Conservation (phyloP, 2,113 vertebrate genomes). For the Ptilonorhynchus violaceus region DNA sequence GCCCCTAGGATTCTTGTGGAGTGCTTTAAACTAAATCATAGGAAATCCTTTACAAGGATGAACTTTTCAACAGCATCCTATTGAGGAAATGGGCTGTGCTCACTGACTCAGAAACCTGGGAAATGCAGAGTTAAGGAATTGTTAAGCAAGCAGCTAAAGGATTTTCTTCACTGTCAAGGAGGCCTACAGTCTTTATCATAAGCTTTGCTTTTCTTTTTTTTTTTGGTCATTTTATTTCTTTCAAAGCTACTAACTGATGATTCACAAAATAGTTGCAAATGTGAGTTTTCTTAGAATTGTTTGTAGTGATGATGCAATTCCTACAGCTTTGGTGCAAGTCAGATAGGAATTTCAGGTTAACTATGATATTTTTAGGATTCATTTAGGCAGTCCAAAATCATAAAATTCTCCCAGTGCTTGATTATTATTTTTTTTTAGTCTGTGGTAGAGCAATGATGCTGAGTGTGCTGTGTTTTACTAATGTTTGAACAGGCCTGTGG, state of each 20-base stretch:
- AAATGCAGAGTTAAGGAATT: background rate
- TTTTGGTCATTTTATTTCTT: background rate
- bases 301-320: background rate
- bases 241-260: background rate
- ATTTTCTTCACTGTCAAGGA: background rate
- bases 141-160: background rate
- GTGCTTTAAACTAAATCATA: background rate
- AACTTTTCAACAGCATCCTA: background rate
- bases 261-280: background rate
- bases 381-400: background rate
- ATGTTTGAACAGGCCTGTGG: background rate
- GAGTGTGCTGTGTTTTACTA: background rate
- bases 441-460: background rate
- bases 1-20: background rate
- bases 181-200: background rate
- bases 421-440: background rate
- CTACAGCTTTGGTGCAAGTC: background rate
- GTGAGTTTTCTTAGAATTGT: background rate
- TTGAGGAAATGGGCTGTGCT: slow-evolving; percentile 8
- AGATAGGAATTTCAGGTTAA: background rate
- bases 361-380: background rate
- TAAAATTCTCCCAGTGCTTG: background rate
- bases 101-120: background rate
- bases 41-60: background rate
- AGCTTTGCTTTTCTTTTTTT: background rate